Evolutionary conservation across 2,113 vertebrate species (phyloP).

Genomic region (Otolemur garnettii): DNA sequence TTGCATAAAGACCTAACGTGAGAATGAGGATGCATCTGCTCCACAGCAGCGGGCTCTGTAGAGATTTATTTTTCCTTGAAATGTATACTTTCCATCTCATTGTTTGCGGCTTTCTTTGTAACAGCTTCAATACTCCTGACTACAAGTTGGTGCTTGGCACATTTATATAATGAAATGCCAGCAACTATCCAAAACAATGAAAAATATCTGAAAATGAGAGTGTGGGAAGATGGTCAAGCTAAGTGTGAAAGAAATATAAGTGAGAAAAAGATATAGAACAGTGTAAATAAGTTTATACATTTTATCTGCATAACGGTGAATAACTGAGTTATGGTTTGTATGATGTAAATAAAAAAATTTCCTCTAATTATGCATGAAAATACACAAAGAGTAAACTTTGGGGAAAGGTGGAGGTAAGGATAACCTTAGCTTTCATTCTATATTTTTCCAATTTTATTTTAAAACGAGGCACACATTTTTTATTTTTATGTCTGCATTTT

Average conservation of each 20-base stretch:
- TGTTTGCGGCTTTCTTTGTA: background rate
- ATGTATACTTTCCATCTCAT: background rate
- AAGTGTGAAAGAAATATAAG: background rate
- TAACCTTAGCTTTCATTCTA: background rate
- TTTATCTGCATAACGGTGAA: background rate
- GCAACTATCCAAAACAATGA: background rate
- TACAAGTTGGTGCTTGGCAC: background rate
- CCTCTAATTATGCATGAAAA: background rate
- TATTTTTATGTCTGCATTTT: conserved; percentile 23
- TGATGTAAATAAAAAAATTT: background rate
- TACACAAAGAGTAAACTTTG: background rate
- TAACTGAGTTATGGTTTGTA: background rate
- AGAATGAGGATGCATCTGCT: background rate
- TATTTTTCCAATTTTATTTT: background rate
- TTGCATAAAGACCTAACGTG: background rate
- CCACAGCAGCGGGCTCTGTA: background rate
- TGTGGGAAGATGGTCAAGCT: background rate
- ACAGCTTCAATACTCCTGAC: background rate
- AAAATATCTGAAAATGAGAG: background rate
- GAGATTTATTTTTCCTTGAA: conserved; percentile 27
- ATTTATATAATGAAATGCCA: background rate
- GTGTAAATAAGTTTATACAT: background rate
- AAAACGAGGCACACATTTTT: background rate
- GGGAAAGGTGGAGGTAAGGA: background rate
- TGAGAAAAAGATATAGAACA: background rate